These are phyloP conservation scores for Nothura maculosa DNA, from an alignment of 2,797 vertebrate genomes.

Conservation along the genomic window DNA sequence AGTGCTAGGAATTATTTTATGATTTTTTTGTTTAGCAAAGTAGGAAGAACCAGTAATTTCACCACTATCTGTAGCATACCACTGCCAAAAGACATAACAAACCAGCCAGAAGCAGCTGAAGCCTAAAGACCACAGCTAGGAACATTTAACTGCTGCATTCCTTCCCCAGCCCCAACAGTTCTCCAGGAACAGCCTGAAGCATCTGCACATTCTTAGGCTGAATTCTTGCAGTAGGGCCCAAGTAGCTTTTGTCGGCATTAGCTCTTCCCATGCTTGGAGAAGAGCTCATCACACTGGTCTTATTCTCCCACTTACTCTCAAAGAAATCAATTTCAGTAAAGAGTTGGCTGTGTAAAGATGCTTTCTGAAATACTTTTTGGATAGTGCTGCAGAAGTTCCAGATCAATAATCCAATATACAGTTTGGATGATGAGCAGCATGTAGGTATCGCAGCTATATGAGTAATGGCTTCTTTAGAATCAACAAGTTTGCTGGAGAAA, in stretches of 20 bases:
- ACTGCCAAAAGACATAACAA: not conserved
- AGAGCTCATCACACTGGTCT: not conserved
- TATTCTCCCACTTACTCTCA: not conserved
- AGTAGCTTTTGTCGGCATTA: not conserved
- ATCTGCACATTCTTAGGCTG: not conserved
- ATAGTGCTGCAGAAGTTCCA: not conserved
- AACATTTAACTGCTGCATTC: not conserved
- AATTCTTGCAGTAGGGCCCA: not conserved
- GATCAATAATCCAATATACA: not conserved
- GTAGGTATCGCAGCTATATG: not conserved
- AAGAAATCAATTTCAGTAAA: not conserved
- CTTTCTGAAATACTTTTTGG: not conserved
- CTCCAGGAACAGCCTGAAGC: not conserved
- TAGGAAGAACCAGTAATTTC: not conserved
- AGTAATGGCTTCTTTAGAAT: not conserved
- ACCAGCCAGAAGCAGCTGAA: not conserved
- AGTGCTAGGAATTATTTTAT: not conserved
- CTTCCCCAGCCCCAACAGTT: not conserved
- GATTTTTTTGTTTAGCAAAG: not conserved
- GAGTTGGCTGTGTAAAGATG: not conserved
- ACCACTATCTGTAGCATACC: not conserved
- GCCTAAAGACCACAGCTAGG: not conserved
- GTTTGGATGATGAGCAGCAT: not conserved
- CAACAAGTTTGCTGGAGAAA: not conserved
- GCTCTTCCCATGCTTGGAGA: not conserved